phyloP scores from a whole-genome alignment of 2,113 vertebrate genomes.

The Gymnocephalus cernua region DNA sequence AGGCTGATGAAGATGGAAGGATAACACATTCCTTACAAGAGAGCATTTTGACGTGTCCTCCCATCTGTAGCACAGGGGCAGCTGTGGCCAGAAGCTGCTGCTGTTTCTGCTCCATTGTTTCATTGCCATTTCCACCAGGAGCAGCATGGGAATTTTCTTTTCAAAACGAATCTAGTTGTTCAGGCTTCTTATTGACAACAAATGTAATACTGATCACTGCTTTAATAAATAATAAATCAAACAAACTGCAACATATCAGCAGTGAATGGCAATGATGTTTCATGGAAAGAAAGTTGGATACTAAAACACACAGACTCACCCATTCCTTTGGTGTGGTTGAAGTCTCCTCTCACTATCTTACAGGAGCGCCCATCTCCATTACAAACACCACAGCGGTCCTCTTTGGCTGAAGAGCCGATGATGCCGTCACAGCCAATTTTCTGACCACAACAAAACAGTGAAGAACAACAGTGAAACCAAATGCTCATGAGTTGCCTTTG shows the following conservation, averaged over 20 bases:
- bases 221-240: neutral
- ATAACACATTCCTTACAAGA: no score
- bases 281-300: neutral
- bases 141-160: no score
- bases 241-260: neutral
- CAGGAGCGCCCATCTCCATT: slow-evolving; percentile 94
- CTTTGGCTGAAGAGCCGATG: slow-evolving; percentile 93
- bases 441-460: slow-evolving; percentile 74
- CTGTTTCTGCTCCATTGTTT: no score
- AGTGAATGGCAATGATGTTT: neutral
- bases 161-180: no score
- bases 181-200: neutral
- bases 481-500: neutral
- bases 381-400: slow-evolving; percentile 95
- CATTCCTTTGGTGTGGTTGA: slow-evolving; percentile 95
- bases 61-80: no score
- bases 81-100: no score
- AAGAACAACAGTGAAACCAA: neutral
- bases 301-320: slow-evolving; percentile 83
- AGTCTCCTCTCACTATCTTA: slow-evolving; percentile 95
- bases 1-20: no score
- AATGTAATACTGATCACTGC: no score
- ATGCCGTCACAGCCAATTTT: slow-evolving; percentile 96
- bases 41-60: no score
- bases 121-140: no score